Conservation (phyloP, 1,140 invertebrate genomes). For the Trypoxylus dichotomus region DNA sequence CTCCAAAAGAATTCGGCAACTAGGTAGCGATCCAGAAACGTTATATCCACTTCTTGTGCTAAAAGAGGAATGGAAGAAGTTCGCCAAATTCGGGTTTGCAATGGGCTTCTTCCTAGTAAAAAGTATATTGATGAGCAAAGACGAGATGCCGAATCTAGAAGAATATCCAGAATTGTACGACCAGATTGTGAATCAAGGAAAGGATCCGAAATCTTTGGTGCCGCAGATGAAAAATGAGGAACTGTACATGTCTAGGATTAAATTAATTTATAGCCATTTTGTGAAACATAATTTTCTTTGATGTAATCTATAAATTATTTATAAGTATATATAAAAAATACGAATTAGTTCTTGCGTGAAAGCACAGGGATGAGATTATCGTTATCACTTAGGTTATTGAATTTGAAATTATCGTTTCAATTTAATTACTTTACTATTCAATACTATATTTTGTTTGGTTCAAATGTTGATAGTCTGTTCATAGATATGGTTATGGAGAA, state of each 20-base stretch:
- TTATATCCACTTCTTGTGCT: slow-evolving; percentile 55
- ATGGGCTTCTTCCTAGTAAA: neutral
- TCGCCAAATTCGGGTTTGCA: slow-evolving; percentile 22
- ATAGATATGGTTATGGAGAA: no score
- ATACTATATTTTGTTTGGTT: no score
- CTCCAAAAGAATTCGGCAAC: slow-evolving; percentile 40
- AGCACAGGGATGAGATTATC: no score
- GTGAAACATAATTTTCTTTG: neutral
- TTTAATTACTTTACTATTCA: no score
- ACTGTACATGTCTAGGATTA: neutral
- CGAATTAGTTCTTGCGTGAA: neutral
- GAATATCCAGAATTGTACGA: neutral
- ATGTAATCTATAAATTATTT: neutral
- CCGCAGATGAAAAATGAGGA: neutral
- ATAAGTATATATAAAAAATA: neutral
- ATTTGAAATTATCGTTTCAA: no score
- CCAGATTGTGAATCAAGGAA: neutral
- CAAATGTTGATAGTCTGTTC: no score
- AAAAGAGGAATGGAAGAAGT: slow-evolving; percentile 49
- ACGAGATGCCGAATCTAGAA: neutral
- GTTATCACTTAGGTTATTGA: no score
- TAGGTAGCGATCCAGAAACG: slow-evolving; percentile 52
- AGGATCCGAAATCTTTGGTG: neutral
- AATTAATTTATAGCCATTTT: neutral
- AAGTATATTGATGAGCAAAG: neutral